Evolutionary conservation across 2,888 invertebrate genomes (phyloP).

Genomic region (Muscina levida): DNA sequence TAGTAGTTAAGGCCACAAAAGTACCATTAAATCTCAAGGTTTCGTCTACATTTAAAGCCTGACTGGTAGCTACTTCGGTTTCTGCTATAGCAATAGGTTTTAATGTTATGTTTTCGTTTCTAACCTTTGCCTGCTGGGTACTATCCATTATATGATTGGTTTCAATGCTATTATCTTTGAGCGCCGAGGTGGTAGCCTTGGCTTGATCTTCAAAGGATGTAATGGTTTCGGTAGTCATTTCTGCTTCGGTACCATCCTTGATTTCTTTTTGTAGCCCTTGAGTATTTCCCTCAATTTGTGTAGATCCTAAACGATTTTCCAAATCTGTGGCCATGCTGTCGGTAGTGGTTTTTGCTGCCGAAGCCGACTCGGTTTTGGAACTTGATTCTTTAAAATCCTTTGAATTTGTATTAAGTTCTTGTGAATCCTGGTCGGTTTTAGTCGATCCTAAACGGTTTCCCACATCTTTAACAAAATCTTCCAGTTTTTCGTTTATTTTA

Average conservation of each 20-base stretch:
- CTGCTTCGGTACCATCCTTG: background rate
- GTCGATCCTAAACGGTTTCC: too few species aligned
- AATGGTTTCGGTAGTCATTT: background rate
- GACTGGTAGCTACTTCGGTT: background rate
- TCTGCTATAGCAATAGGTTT: background rate
- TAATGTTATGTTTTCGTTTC: too few species aligned
- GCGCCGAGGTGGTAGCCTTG: background rate
- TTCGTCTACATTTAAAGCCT: background rate
- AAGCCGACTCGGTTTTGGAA: background rate
- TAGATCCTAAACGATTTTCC: too few species aligned
- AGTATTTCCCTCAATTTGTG: background rate
- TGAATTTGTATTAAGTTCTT: background rate
- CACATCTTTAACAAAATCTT: too few species aligned
- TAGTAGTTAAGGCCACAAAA: too few species aligned
- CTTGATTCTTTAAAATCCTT: slow-evolving; percentile 49
- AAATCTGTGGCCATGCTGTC: too few species aligned
- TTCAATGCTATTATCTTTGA: slow-evolving; percentile 17
- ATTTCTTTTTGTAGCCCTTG: background rate
- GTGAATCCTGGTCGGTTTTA: background rate
- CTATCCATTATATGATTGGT: slow-evolving; percentile 1
- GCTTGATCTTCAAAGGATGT: background rate
- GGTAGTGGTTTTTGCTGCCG: too few species aligned
- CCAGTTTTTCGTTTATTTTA: too few species aligned
- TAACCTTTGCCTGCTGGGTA: too few species aligned
- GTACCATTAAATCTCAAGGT: background rate